Evolutionary conservation across 2,888 invertebrate species (phyloP).

Genomic region (Apodemia zela): DNA sequence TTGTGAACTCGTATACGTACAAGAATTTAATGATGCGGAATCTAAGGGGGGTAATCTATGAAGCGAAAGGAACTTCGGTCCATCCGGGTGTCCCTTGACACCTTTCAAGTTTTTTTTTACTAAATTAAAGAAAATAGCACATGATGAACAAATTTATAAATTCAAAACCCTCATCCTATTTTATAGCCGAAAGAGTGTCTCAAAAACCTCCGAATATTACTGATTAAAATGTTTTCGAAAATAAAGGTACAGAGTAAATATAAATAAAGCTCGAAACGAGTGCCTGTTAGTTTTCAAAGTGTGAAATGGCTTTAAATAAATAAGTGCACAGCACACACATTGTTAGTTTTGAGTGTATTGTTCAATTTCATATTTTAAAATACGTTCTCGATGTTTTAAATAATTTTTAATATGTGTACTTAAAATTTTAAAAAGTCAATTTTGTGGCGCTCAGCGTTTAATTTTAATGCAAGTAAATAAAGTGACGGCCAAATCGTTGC

Average conservation of each 20-base stretch:
- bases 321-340: constrained; percentile 10
- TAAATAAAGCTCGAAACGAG: not conserved
- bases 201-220: not conserved
- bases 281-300: constrained; percentile 1
- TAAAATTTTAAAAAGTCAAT: constrained; percentile 4
- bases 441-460: not conserved
- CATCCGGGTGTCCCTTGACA: too few relatives aligned
- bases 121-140: too few relatives aligned
- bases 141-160: too few relatives aligned
- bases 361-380: not conserved
- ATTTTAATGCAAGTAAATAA: too few relatives aligned
- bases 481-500: too few relatives aligned
- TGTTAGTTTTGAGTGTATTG: not conserved
- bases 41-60: too few relatives aligned
- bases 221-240: not conserved
- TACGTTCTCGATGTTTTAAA: constrained; percentile 2
- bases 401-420: not conserved
- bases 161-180: too few relatives aligned
- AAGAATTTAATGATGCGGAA: too few relatives aligned
- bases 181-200: not conserved
- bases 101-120: too few relatives aligned
- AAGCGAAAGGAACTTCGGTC: too few relatives aligned
- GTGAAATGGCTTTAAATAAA: not conserved
- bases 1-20: too few relatives aligned
- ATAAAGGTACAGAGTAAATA: constrained; percentile 2